Base-by-base conservation (phyloP, 2,888 invertebrate species). In the Strigamia transsilvanica region DNA sequence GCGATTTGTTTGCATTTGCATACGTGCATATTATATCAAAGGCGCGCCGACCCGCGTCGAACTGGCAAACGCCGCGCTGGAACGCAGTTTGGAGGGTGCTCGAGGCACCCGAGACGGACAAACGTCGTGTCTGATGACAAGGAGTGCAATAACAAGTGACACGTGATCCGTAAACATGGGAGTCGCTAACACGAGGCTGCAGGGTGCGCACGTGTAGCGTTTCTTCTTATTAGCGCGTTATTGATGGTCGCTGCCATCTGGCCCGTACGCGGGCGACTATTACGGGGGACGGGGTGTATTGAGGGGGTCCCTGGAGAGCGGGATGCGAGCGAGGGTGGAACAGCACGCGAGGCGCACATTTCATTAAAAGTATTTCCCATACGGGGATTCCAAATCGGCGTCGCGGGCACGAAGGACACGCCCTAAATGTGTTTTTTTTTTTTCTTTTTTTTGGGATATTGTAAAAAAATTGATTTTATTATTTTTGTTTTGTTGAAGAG, bases 1-100 rank as follows among this genome's bases (percentile, higher is more conserved):
- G 46, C 46, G 46, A 46, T 46, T 46, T 46, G 46, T 46, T 46
- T 46, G 46, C 46, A 46, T 46, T 46, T 46, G 46, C 46, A 46
- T 46, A 46, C 15, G 27, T 27, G 5, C 46, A 46, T 46, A 46
- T 12, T 46, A n/a, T 46, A 46, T 46, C 46, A 46, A 46, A 46
- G 46, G 1, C 15, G 12, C 3, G 46, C 46, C 46, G 46, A 46
- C 12, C 46, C 46, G 10, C 38, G 34, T 34, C 7, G 3, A 7
- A 34, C 3, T 34, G 4, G 34, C 34, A 34, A 34, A 34, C 3
- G 34, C 34, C 34, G 38, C 38, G 38, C 6, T 38, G 38, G 38
- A 38, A 38, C 38, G 38, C 10, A 10, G 9, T 9, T 38, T 38
- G 6, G 46, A n/a, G 46, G 46, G 46, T n/a, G 46, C 46, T 46